Evolutionary conservation across 92 coral and sea anemone species (phyloP), one percentile per base, ranked within the genome.

Genomic region (Muricea muricata): DNA sequence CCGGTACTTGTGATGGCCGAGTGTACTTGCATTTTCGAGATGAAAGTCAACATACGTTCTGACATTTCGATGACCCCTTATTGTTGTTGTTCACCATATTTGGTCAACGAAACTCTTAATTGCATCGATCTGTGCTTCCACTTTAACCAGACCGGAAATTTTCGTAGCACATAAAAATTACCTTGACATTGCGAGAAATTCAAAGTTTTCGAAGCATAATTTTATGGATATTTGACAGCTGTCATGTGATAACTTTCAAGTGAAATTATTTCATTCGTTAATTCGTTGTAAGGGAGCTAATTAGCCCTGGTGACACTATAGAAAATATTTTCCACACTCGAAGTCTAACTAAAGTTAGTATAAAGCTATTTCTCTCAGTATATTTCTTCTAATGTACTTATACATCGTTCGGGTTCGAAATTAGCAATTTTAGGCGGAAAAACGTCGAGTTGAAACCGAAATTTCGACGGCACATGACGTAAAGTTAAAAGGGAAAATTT

Each of bases 51-150:
- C 83, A 78, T 78, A 65, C 39, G n/a, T 29, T 12, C 50, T 78
- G 70, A 78, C 70, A 78, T 57, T n/a, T 78, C 68, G 58, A 78
- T 78, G 63, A 55, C 80, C 83, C 34, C 55, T 40, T 57, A 78
- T 56, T 78, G 83, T 78, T 78, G 52, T n/a, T 31, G 33, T 50
- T 78, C 17, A 2, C 83, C 83, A 28, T 78, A 78, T 78, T 18
- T 78, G 83, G 83, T 78, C 63, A 78, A 24, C 4, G 33, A 39
- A 33, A 7, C 17, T 23, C 20, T 21, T 47, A 28, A 14, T 18
- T 31, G 30, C 67, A 77, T 34, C 23, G 18, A 37, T 33, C 47
- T 1, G 48, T 55, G 30, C 66, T 63, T 63, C 70, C 70, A 63
- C 35, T 26, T 63, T 0, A n/a, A n/a, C n/a, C n/a, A n/a, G n/a